Percentiles rank a stretch among this genome's conserved stretches.
Evolutionary conservation across 37 sponge, comb jelly and placozoan species (phyloP).

Genomic region (Lycopodina hypogea): DNA sequence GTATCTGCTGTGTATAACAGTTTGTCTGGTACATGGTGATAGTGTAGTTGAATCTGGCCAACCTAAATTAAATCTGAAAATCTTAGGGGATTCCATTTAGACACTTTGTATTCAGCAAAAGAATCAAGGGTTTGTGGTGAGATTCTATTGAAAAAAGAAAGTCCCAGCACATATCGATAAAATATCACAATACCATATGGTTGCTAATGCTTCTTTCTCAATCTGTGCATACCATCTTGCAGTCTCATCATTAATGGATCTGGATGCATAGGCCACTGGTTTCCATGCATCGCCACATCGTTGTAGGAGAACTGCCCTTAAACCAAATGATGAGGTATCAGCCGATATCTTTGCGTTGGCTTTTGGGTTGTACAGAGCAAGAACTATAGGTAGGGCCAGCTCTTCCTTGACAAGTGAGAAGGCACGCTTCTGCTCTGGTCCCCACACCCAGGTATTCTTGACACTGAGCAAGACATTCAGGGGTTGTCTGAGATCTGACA

Average conservation of each 20-base stretch:
- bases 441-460: slow-evolving; percentile 30
- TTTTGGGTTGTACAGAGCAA: slow-evolving; percentile 34
- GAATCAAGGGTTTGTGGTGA: slow-evolving; percentile 51
- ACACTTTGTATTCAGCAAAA: slow-evolving; percentile 24
- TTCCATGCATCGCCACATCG: slow-evolving; percentile 13
- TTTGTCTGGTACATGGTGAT: slow-evolving; percentile 40
- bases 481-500: slow-evolving; percentile 38
- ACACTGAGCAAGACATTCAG: slow-evolving; percentile 35
- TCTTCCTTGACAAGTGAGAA: slow-evolving; percentile 30
- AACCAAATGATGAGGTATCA: slow-evolving; percentile 46
- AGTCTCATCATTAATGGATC: slow-evolving; percentile 32
- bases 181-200: slow-evolving; percentile 31
- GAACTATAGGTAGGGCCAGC: slow-evolving; percentile 20
- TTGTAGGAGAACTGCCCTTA: slow-evolving; percentile 34
- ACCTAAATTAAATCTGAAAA: slow-evolving; percentile 26
- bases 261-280: slow-evolving; percentile 50
- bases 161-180: slow-evolving; percentile 37
- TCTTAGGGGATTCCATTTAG: slow-evolving; percentile 28
- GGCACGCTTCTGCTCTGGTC: slow-evolving; percentile 19
- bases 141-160: slow-evolving; percentile 20
- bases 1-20: slow-evolving; percentile 44
- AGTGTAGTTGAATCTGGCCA: slow-evolving; percentile 34
- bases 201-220: slow-evolving; percentile 45
- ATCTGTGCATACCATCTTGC: slow-evolving; percentile 41
- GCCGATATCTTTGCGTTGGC: slow-evolving; percentile 35